These are phyloP conservation scores for Myotis brandtii DNA, from an alignment of 2,113 vertebrate genomes.

Conservation along the genomic window DNA sequence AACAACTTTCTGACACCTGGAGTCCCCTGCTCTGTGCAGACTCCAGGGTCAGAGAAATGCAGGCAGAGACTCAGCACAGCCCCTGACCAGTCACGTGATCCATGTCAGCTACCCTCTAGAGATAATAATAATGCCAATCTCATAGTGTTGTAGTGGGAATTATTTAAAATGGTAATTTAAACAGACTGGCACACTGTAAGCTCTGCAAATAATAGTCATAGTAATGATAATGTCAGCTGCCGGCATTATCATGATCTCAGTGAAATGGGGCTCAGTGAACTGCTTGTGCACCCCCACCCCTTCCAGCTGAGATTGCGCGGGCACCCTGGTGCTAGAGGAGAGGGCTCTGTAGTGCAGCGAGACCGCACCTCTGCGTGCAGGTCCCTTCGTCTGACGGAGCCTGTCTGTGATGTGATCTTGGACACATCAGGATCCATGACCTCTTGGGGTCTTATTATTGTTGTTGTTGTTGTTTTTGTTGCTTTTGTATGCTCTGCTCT, in stretches of 20 bases:
- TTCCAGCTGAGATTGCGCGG: accelerated
- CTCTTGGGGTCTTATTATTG: not conserved
- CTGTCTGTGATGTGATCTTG: not conserved
- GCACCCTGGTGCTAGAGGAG: not conserved
- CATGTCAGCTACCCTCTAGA: not conserved
- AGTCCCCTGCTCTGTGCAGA: not conserved
- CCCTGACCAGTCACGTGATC: not conserved
- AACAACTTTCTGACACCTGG: not conserved
- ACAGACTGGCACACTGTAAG: not conserved
- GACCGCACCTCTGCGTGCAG: accelerated
- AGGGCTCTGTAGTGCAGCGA: not conserved
- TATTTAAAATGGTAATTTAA: not conserved
- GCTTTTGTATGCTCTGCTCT: not conserved
- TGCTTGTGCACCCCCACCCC: accelerated
- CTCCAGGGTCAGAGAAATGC: not conserved
- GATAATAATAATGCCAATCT: not conserved
- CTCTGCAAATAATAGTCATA: not conserved
- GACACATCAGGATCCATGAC: not conserved
- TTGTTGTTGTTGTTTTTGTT: not conserved
- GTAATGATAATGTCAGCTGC: not conserved
- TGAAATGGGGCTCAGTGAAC: not conserved
- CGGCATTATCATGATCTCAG: not conserved
- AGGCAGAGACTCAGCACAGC: not conserved
- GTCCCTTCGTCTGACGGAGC: not conserved
- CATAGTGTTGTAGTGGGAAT: not conserved